A percentile compares a stretch with the other conserved stretches of the same genome.
These are phyloP conservation scores for Hippocampus kuda DNA, from an alignment of 2,797 vertebrate species.

Conservation along the genomic window DNA sequence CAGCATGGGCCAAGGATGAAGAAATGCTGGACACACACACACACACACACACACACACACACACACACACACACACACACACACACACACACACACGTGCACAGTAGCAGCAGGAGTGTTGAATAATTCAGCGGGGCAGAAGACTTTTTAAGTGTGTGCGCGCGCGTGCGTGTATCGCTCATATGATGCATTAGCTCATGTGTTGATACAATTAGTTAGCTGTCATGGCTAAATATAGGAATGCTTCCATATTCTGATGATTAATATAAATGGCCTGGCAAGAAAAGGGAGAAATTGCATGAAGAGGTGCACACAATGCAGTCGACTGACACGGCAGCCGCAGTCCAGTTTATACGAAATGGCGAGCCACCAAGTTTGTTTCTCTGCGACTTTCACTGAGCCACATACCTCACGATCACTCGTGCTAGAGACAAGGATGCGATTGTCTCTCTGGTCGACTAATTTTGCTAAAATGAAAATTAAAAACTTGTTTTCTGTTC, in stretches of 20 bases:
- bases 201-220: slow-evolving; percentile 3
- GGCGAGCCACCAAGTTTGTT: neutral
- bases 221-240: slow-evolving; percentile 3
- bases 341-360: neutral
- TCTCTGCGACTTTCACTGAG: neutral
- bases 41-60: slow-evolving; percentile 1
- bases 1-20: neutral
- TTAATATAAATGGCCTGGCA: neutral
- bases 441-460: neutral
- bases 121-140: slow-evolving; percentile 36
- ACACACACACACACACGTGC: slow-evolving; percentile 2
- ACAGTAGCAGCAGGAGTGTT: slow-evolving; percentile 2
- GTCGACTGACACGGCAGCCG: neutral
- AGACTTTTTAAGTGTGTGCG: slow-evolving; percentile 1
- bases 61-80: neutral
- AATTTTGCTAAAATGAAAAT: no score
- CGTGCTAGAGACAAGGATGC: no score
- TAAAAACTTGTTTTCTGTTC: neutral
- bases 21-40: slow-evolving; percentile 5
- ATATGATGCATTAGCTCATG: slow-evolving; percentile 8
- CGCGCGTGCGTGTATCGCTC: neutral
- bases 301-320: neutral
- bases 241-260: neutral
- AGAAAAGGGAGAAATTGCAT: neutral
- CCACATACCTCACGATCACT: neutral